Conservation (phyloP, 2,797 vertebrate genomes). For the Limosa lapponica region DNA sequence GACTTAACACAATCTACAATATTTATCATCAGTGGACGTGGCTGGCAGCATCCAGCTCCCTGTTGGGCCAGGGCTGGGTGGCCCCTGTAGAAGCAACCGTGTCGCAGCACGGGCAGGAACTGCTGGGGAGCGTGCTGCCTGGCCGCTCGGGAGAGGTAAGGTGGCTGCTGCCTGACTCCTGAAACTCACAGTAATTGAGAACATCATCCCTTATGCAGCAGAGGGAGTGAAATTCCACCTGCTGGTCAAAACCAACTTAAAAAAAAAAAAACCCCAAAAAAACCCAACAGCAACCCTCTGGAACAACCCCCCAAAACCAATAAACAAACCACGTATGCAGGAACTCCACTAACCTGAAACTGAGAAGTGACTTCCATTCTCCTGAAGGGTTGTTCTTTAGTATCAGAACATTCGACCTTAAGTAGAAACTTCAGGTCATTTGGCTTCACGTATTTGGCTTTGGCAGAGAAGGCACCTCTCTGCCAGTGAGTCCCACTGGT, state of each 20-base stretch:
- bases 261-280: not conserved
- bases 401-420: not conserved
- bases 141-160: not conserved
- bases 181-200: not conserved
- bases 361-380: not conserved
- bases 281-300: not conserved
- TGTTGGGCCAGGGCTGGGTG: not conserved
- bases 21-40: not conserved
- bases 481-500: not conserved
- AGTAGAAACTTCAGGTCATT: conserved; percentile 28
- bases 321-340: fast-evolving
- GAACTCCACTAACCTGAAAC: not conserved
- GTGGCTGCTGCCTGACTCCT: not conserved
- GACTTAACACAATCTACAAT: not conserved
- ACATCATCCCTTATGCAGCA: not conserved
- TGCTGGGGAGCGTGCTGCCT: not conserved
- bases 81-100: not conserved
- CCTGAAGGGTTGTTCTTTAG: not conserved
- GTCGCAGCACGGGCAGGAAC: not conserved
- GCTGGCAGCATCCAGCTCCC: not conserved
- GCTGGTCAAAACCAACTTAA: not conserved
- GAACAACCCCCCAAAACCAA: not conserved
- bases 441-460: conserved; percentile 9
- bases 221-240: not conserved
- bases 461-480: conserved; percentile 35